phyloP scores from a whole-genome alignment of 1,140 invertebrate genomes.

The Maconellicoccus hirsutus region DNA sequence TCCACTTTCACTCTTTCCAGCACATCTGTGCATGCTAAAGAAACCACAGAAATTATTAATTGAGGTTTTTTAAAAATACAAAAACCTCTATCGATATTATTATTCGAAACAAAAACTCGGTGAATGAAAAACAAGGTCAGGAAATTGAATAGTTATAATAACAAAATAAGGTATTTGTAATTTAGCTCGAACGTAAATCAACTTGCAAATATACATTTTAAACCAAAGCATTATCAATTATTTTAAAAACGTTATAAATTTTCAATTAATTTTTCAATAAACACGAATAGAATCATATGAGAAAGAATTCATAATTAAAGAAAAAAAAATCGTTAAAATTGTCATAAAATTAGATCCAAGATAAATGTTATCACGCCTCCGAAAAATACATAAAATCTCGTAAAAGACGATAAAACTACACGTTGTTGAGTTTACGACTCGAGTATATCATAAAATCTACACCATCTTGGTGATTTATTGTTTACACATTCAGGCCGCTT shows the following conservation, averaged over 20 bases:
- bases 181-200: no score
- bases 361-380: not conserved
- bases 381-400: slow-evolving; percentile 7
- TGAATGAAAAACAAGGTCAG: not conserved
- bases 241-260: not conserved
- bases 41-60: no score
- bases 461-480: not conserved
- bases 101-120: not conserved
- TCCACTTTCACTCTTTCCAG: no score
- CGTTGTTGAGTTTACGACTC: not conserved
- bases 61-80: no score
- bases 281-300: not conserved
- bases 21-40: no score
- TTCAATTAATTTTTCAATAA: not conserved
- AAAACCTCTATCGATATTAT: no score
- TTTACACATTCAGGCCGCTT: no score
- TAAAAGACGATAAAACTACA: not conserved
- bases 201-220: no score
- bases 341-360: not conserved
- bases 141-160: not conserved
- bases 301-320: not conserved
- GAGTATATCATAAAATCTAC: not conserved
- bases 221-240: no score
- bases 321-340: not conserved
- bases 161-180: no score